phyloP scores from a whole-genome alignment of 37 sponge, comb jelly and placozoan genomes.

The Dysidea cf. avara region DNA sequence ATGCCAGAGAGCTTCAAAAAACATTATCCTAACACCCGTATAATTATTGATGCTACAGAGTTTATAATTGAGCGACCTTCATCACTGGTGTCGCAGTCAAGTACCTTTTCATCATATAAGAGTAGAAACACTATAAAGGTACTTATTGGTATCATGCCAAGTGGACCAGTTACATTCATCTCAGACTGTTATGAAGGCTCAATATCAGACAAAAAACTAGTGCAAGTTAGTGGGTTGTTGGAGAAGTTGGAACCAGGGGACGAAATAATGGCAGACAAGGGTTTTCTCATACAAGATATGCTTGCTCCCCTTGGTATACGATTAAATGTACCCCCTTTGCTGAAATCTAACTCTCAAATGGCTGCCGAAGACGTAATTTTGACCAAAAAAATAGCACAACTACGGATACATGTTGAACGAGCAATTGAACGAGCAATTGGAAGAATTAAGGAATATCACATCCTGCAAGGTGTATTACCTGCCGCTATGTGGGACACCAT shows the following conservation, averaged over 20 bases:
- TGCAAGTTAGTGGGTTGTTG: no score
- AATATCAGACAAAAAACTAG: slow-evolving; percentile 26
- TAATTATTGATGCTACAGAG: no score
- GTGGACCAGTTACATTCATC: slow-evolving; percentile 2
- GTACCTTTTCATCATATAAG: slow-evolving; percentile 4
- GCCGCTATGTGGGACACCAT: slow-evolving; percentile 11
- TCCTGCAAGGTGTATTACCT: slow-evolving; percentile 9
- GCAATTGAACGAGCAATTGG: slow-evolving; percentile 21
- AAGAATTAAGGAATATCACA: slow-evolving; percentile 2
- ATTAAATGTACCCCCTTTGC: slow-evolving; percentile 23
- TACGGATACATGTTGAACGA: slow-evolving; percentile 22
- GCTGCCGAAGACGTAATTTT: slow-evolving; percentile 15
- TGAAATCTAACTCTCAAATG: slow-evolving; percentile 6
- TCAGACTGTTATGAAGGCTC: no score
- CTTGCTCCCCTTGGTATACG: slow-evolving; percentile 18
- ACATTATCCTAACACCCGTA: slow-evolving; percentile 16
- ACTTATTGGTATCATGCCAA: slow-evolving; percentile 10
- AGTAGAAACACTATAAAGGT: slow-evolving; percentile 6
- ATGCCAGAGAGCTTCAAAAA: slow-evolving; percentile 19
- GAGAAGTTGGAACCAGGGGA: no score
- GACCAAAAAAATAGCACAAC: slow-evolving; percentile 21
- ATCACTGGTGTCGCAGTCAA: background rate
- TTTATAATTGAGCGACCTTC: slow-evolving; percentile 12
- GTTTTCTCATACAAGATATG: slow-evolving; percentile 37
- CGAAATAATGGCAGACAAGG: no score